phyloP scores from a whole-genome alignment of 2,113 vertebrate genomes.

The Patagioenas fasciata region DNA sequence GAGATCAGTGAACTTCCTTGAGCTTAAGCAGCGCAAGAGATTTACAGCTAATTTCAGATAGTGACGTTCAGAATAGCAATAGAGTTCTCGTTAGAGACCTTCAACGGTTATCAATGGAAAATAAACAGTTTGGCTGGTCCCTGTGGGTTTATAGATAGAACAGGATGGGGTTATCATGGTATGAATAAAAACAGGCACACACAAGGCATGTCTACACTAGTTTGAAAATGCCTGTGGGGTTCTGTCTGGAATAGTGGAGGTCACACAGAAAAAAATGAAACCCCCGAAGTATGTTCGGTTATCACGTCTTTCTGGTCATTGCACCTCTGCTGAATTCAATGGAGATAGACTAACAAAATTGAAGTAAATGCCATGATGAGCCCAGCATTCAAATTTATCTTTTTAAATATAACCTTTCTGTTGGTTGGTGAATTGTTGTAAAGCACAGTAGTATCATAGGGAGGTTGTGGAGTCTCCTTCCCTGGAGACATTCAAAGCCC shows the following conservation, averaged over 20 bases:
- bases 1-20: constrained; percentile 11
- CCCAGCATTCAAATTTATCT: neutral
- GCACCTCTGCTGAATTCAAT: neutral
- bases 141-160: neutral
- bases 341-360: neutral
- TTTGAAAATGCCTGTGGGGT: neutral
- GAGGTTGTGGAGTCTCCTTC: no score
- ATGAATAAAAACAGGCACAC: neutral
- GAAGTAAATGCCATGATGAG: neutral
- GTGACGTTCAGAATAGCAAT: neutral
- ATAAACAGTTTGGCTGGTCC: constrained; percentile 1
- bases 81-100: neutral
- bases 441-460: neutral
- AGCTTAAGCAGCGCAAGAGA: neutral
- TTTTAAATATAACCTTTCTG: neutral
- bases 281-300: neutral
- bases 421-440: neutral
- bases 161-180: neutral
- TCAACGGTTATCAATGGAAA: constrained; percentile 8
- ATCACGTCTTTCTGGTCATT: neutral
- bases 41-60: neutral
- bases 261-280: neutral
- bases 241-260: neutral
- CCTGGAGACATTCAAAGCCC: no score
- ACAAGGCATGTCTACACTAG: neutral